Percentiles rank a stretch among this genome's conserved stretches.
Conservation (phyloP, 2,113 vertebrate species). For the Hiodon tergisus region DNA sequence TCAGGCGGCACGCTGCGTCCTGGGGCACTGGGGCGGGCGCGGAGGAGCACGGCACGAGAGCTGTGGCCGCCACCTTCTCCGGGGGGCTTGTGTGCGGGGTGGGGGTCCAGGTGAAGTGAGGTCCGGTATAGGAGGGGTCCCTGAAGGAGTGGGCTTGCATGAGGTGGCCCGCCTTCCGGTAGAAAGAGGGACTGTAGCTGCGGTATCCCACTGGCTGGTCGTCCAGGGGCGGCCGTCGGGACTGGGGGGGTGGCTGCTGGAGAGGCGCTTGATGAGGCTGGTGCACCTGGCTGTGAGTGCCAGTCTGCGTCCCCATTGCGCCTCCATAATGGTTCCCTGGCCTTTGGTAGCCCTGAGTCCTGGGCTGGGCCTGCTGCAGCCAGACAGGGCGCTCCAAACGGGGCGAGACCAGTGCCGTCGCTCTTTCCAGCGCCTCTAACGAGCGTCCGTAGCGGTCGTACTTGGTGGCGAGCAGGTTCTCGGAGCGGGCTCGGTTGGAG, state of each 20-base stretch:
- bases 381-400: slow-evolving; percentile 43
- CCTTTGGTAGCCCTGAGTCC: slow-evolving; percentile 29
- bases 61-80: slow-evolving; percentile 35
- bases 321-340: slow-evolving; percentile 4
- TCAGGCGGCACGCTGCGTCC: not conserved
- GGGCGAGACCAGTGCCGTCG: slow-evolving; percentile 57
- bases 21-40: slow-evolving; percentile 31
- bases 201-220: slow-evolving; percentile 71
- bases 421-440: slow-evolving; percentile 70
- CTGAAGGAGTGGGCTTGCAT: slow-evolving; percentile 76
- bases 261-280: slow-evolving; percentile 34
- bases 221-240: slow-evolving; percentile 56
- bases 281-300: slow-evolving; percentile 27
- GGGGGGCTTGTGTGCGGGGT: slow-evolving; percentile 38
- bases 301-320: slow-evolving; percentile 17
- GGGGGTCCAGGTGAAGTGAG: slow-evolving; percentile 52
- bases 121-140: slow-evolving; percentile 67
- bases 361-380: slow-evolving; percentile 29
- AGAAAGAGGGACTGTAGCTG: slow-evolving; percentile 82
- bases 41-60: slow-evolving; percentile 19
- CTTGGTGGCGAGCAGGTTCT: slow-evolving; percentile 66
- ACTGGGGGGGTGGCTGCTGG: slow-evolving; percentile 27
- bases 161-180: slow-evolving; percentile 69
- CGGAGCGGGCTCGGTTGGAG: slow-evolving; percentile 64
- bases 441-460: slow-evolving; percentile 68